phyloP scores from a whole-genome alignment of 2,113 vertebrate genomes.

The Globicephala melas region DNA sequence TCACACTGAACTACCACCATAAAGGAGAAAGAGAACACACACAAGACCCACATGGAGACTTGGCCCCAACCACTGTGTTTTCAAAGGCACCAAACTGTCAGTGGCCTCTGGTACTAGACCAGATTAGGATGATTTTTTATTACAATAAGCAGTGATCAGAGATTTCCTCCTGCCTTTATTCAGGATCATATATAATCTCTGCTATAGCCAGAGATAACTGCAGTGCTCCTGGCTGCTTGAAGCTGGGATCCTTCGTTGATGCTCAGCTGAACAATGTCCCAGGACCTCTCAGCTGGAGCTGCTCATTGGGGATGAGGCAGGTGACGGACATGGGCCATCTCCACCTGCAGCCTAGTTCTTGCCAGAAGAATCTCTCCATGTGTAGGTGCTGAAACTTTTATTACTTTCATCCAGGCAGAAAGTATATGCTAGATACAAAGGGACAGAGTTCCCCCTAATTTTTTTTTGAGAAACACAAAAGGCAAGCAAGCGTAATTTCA shows the following conservation, averaged over 20 bases:
- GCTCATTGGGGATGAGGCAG: neutral
- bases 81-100: neutral
- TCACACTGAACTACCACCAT: neutral
- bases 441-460: neutral
- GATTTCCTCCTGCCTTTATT: neutral
- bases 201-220: neutral
- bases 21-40: neutral
- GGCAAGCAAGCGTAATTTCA: neutral
- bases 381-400: neutral
- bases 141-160: neutral
- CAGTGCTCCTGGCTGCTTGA: neutral
- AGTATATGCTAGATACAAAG: neutral
- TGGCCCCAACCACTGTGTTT: neutral
- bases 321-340: neutral
- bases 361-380: neutral
- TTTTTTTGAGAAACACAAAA: constrained; percentile 1
- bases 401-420: neutral
- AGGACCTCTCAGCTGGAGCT: neutral
- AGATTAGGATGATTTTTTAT: neutral
- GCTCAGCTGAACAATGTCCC: neutral
- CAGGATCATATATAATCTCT: neutral
- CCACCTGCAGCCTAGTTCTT: neutral
- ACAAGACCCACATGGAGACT: neutral
- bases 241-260: neutral
- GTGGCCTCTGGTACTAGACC: neutral